Evolutionary conservation across 2,888 invertebrate species (phyloP), one percentile per base, ranked within the genome.

Genomic region (Xylocampa areola): DNA sequence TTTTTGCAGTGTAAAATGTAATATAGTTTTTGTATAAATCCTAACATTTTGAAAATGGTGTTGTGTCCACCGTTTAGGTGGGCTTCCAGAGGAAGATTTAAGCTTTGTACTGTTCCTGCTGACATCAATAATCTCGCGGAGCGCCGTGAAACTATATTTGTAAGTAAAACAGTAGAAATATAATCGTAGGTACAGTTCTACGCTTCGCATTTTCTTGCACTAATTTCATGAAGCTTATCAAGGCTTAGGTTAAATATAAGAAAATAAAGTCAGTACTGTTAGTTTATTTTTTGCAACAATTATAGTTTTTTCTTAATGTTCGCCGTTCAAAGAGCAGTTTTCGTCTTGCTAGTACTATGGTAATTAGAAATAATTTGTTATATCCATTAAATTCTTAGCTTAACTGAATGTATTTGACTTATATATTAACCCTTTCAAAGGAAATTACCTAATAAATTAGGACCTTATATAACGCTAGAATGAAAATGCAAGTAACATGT

Each of bases 41-140:
- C 19, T 45, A 32, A 52, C 25, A 50, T 40, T 32, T 54, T 14
- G 11, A 83, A 72, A 65, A 94, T 92, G 94, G 92, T 91, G 77
- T 76, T 94, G 76, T 94, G 94, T 73, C 93, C 92, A 39, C 94
- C 94, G 36, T 94, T 94, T 70, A 81, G 84, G 76, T 90, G 89
- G 88, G 80, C 86, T 23, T 79, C 88, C 8, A 91, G 87, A 64
- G 90, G 92, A 33, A 89, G 90, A 29, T 92, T 91, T 62, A 89
- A 89, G 66, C 80, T 92, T 7, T 78, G 80, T 47, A 84, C 79
- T 36, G 68, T 80, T 3, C 71, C 80, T n/a, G 65, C 64, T 10
- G 73, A 75, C 2, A 61, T 74, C 8, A 71, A 51, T 13, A 58
- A 50, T 16, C 58, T 73, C 30, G 45, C 66, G 17, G 76, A 69